Base-by-base conservation (phyloP, 2,797 vertebrate species). In the Acanthurus leucopareius region DNA sequence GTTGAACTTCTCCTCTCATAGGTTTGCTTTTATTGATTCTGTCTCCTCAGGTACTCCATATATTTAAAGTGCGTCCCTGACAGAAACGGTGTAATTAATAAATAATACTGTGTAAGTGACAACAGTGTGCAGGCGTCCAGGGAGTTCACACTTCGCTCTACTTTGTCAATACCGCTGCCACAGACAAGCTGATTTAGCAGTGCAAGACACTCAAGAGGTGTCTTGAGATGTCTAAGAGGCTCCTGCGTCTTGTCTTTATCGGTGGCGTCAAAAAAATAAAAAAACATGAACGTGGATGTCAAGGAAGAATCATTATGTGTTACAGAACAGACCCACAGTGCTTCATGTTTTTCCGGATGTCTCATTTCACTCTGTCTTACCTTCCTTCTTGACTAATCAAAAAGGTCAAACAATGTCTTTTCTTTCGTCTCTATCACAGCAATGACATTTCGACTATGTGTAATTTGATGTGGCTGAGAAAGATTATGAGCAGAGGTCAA, bases 231-330 rank as follows among this genome's bases (percentile, higher is more conserved):
- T 65, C 47, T 73, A 25, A 78, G 28, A 72, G 2, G 10, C 40
- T 20, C 20, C 35, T 59, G 32, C 65, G 1, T 68, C 38, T 20
- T 70, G 38, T 63, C 60, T 73, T 35, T 35, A 35, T 35, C 6
- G 32, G 32, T 35, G 32, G 32, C 6, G 7, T 35, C 22, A 20
- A 67, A 75, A 75, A 54, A 25, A 51, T 11, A 14, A 8, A 51
- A 51, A 54, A 28, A 74, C 62, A 68, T 59, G 19, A 79, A 76
- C 64, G 64, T 58, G 42, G 16, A 63, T 44, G 42, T 73, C 74
- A 75, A 65, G 73, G 69, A 58, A 15, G 81, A 60, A 82, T 32
- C 51, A 20, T 38, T 47, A 40, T 32, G 10, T 58, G 48, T 19
- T 65, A 65, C 8, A 76, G 66, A 73, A 59, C 35, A 65, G 20